Evolutionary conservation across 2,888 invertebrate species (phyloP), one percentile per base, ranked within the genome.

Genomic region (Linnaemya vulpina): DNA sequence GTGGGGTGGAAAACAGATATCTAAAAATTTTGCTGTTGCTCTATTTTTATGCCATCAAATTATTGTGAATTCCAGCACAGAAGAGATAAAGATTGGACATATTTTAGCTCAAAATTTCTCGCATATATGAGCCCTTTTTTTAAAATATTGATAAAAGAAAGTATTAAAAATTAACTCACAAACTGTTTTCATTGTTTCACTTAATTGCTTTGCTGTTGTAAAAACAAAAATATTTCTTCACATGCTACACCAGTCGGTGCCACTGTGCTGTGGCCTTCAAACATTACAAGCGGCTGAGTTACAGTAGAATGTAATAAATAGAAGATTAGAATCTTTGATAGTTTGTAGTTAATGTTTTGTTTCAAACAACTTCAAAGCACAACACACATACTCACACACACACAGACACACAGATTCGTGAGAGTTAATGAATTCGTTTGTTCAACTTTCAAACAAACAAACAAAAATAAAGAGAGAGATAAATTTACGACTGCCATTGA

Each of bases 371-470:
- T 13, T 10, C 38, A 13, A 30, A 15, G 55, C 22, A 43, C 13
- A 40, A 9, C 3, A 9, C 15, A 67, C 49, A 25, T 1, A 51
- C 17, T 17, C 17, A 70, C 22, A 43, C 13, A 70, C 22, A 43
- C 13, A 40, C 30, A 30, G 3, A 9, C 3, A 9, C 15, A 67
- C 49, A 25, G 4, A 51, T 38, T 17, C 17, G 35, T 60, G 60
- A 35, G 30, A n/a, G 46, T 60, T 60, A 46, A 73, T 60, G 46
- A 62, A 20, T 35, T 49, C 10, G 49, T 74, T 74, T 74, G 46
- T 73, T 73, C 73, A 35, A 62, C 62, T 74, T 74, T 22, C n/a
- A 74, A 51, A 49, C 13, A 30, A 25, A 58, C 35, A n/a, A 30
- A 3, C 2, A 30, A 30, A 30, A 30, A 2, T 30, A 30, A 30